These are phyloP conservation scores for Acanthiza pusilla DNA, from an alignment of 2,797 vertebrate genomes.

Conservation along the genomic window DNA sequence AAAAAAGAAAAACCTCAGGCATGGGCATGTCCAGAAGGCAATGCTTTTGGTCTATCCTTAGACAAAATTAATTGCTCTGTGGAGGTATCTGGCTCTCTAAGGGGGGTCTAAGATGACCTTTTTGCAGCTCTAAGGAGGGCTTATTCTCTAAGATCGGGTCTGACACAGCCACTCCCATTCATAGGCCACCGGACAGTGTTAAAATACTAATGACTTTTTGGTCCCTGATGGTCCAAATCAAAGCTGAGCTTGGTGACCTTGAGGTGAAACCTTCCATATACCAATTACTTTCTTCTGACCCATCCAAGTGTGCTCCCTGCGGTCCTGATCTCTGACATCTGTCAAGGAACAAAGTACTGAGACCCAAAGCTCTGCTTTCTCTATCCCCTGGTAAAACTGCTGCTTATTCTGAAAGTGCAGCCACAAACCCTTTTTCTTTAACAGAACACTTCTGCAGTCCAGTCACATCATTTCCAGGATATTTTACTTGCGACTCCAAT, in stretches of 20 bases:
- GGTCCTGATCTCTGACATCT: conserved; percentile 22
- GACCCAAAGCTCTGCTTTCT: not conserved
- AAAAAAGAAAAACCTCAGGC: not conserved
- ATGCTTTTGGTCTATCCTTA: not conserved
- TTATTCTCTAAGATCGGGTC: not conserved
- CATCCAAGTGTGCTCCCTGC: not conserved
- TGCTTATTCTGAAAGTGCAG: not conserved
- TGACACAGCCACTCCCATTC: not conserved
- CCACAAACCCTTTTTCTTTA: conserved; percentile 6
- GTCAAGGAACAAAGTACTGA: not conserved
- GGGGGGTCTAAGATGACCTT: not conserved
- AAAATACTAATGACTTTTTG: conserved; percentile 38
- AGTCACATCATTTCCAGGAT: conserved; percentile 36
- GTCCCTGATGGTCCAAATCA: conserved; percentile 31
- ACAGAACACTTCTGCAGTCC: conserved; percentile 38
- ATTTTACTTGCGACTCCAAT: conserved; percentile 48
- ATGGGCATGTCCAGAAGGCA: not conserved
- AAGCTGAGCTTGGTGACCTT: conserved; percentile 21
- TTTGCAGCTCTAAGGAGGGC: not conserved
- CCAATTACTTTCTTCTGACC: conserved; percentile 28
- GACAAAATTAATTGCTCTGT: conserved; percentile 21
- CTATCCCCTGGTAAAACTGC: not conserved
- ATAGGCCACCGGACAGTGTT: not conserved
- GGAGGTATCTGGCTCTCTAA: not conserved
- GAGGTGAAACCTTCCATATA: not conserved